Base-by-base conservation (phyloP, 2,888 invertebrate species). In the Xanthia icteritia region DNA sequence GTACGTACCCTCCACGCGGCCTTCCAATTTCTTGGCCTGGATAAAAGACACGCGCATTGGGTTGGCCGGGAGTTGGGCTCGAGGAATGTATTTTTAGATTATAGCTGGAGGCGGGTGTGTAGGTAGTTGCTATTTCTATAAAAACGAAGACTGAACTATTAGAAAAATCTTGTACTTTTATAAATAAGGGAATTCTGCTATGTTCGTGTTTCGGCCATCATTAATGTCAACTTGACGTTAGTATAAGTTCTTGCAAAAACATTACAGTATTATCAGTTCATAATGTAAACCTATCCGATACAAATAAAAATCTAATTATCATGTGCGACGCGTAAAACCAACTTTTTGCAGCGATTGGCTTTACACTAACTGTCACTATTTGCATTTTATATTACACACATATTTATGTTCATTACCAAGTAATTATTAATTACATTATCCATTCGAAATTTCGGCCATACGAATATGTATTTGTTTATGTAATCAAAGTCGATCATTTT, bases 21-120 rank as follows among this genome's bases (percentile, higher is more conserved):
- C 64, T 70, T 77, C 68, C 88, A 79, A 82, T 88, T 86, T 84
- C 87, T 84, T 77, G 73, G 79, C 42, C 61, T 67, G 82, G 67
- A 69, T 73, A 77, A 84, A 82, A 79, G 74, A 74, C 64, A 79
- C 67, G 73, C 75, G 79, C 67, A 69, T 64, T 56, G 45, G 2
- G 6, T 73, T 27, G 76, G 11, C 60, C 76, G 36, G 79, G 86
- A 85, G 86, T 27, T 58, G 20, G 60, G n/a, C 23, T 4, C 42
- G 39, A 11, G 11, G n/a, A 42, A 23, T 27, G 0, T 42, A 17
- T 36, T 60, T 27, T 48, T 69, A 58, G 31, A 48, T 42, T 39
- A 31, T 1, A 20, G 8, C 9, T 65, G 20, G 27, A 5, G 20
- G 20, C 11, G 9, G 42, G 8, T 51, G 8, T 51, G 31, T 4